A percentile compares a stretch with the other conserved stretches of the same genome.
These are phyloP conservation scores for Mythimna loreyi DNA, from an alignment of 2,888 invertebrate species.

Conservation along the genomic window DNA sequence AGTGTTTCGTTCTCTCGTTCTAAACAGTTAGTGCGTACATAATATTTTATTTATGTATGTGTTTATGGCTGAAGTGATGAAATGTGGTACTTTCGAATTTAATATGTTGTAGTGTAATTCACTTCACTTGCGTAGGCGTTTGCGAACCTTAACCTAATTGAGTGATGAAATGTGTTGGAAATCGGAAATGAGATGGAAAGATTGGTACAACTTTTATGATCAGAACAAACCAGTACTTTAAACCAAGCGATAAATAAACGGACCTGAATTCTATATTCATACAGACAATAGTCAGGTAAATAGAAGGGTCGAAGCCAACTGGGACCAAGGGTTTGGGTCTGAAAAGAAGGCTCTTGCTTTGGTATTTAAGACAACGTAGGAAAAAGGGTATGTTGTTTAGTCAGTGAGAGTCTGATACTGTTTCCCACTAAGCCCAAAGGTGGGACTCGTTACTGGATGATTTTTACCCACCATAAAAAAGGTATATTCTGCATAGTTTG, in stretches of 20 bases:
- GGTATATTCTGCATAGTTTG: not conserved
- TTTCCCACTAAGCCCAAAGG: no score
- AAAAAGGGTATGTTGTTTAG: no score
- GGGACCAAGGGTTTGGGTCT: no score
- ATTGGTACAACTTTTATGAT: conserved; percentile 15
- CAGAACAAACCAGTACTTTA: not conserved
- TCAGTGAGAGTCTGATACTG: no score
- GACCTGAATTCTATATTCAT: conserved; percentile 10
- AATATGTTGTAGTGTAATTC: conserved; percentile 24
- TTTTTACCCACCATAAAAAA: no score
- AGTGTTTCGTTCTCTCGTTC: not conserved
- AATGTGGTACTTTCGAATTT: conserved; percentile 40
- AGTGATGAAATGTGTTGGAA: conserved; percentile 43
- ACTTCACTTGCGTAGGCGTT: conserved; percentile 22
- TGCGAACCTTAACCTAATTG: conserved; percentile 28
- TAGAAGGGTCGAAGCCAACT: no score
- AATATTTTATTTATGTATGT: conserved; percentile 12
- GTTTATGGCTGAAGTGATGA: conserved; percentile 23
- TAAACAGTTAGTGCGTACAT: conserved; percentile 6
- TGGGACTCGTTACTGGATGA: no score
- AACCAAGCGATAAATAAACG: no score
- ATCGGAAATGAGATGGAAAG: conserved; percentile 17
- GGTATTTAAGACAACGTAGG: no score
- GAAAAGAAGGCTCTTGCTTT: no score
- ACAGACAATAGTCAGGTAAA: conserved; percentile 18